Evolutionary conservation across 2,888 invertebrate species (phyloP).

Genomic region (Hirtodrosophila alboralis): DNA sequence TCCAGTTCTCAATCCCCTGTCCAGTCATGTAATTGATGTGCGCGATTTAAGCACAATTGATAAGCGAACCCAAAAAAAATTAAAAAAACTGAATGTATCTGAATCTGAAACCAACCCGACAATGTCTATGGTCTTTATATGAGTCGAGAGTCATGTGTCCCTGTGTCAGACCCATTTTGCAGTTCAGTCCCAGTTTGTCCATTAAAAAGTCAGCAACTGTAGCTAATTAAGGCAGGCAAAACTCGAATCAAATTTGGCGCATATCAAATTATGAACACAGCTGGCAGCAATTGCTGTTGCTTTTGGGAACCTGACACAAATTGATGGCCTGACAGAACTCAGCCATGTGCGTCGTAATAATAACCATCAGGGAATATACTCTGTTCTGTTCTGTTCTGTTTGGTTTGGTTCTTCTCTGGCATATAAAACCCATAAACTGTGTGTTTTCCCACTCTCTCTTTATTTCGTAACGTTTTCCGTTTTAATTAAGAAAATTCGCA

Average conservation of each 20-base stretch:
- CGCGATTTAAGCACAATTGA: constrained; percentile 72
- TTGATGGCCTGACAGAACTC: constrained; percentile 47
- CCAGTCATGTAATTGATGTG: constrained; percentile 69
- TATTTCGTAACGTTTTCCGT: constrained; percentile 56
- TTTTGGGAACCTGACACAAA: constrained; percentile 65
- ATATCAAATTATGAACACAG: constrained; percentile 78
- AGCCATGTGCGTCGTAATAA: constrained; percentile 63
- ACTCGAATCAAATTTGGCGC: constrained; percentile 76
- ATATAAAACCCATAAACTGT: constrained; percentile 16
- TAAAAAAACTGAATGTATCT: no score
- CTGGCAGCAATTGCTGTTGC: constrained; percentile 70
- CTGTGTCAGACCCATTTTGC: constrained; percentile 4
- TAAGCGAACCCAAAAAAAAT: constrained; percentile 49
- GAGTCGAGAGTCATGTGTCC: constrained; percentile 13
- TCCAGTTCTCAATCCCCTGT: constrained; percentile 13
- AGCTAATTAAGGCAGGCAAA: constrained; percentile 72
- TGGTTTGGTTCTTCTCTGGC: no score
- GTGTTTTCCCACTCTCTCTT: constrained; percentile 11
- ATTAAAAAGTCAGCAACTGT: constrained; percentile 78
- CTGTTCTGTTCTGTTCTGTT: constrained; percentile 1
- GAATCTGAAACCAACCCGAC: constrained; percentile 24
- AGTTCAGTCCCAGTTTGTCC: constrained; percentile 56
- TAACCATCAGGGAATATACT: constrained; percentile 59
- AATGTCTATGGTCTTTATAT: constrained; percentile 8
- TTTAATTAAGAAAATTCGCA: constrained; percentile 69